phyloP scores from a whole-genome alignment of 92 coral and sea anemone species.

The Pocillopora meandrina region DNA sequence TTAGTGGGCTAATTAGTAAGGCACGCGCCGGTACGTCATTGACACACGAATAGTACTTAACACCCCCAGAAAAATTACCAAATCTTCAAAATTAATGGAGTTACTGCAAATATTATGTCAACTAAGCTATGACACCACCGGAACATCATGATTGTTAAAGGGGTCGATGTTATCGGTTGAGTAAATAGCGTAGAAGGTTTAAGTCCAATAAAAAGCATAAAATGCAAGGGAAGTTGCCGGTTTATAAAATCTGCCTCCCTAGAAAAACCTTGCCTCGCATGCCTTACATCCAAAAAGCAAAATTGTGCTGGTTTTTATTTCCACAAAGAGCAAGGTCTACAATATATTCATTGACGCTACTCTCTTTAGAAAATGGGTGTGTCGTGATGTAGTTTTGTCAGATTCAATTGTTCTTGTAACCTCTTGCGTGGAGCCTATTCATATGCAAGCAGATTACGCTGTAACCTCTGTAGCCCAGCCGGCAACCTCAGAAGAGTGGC shows the following conservation, averaged over 20 bases:
- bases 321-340: constrained; percentile 2
- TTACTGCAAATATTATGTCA: constrained; percentile 35
- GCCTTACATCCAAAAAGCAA: neutral
- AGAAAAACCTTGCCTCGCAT: neutral
- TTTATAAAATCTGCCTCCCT: neutral
- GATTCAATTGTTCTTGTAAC: constrained; percentile 46
- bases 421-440: constrained; percentile 56
- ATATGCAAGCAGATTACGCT: constrained; percentile 56
- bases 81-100: constrained; percentile 37
- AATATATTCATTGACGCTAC: constrained; percentile 4
- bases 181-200: constrained; percentile 10
- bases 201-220: constrained; percentile 28
- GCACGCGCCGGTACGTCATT: constrained; percentile 67
- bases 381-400: constrained; percentile 54
- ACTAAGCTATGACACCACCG: constrained; percentile 18
- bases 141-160: constrained; percentile 13
- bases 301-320: neutral
- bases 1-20: constrained; percentile 63
- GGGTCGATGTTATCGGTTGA: constrained; percentile 25
- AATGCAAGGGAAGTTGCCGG: neutral
- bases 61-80: constrained; percentile 38
- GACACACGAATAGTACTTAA: constrained; percentile 67
- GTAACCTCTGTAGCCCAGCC: constrained; percentile 13
- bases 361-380: constrained; percentile 48
- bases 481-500: constrained; percentile 6